Base-by-base conservation (phyloP, 2,888 invertebrate genomes). In the Polyommatus icarus region DNA sequence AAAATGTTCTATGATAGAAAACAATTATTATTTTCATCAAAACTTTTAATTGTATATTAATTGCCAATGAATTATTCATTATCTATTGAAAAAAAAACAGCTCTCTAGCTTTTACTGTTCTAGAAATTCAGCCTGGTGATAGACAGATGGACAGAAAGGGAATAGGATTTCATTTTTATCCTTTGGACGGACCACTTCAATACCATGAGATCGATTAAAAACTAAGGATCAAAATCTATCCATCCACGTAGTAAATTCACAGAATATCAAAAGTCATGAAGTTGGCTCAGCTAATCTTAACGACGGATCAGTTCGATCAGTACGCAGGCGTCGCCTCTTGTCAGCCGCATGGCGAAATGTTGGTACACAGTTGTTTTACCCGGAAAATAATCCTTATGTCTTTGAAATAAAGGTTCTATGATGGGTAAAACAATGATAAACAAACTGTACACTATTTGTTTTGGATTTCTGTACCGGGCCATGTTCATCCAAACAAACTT, bases 231-330 rank as follows among this genome's bases (percentile, higher is more conserved):
- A 67, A 32, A 32, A 18, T 67, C 15, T 75, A 75, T 18, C 15
- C 4, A 50, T 54, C 24, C 12, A 50, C 8, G 61, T 77, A 24
- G 57, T 57, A 32, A 59, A 77, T 36, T 72, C 77, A 59, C 36
- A 32, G 57, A 57, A 72, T 72, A 54, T 77, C 72, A 71, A 77
- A 77, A 77, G 72, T 72, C 77, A 77, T 77, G 40, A 36, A 72
- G 57, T 72, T 72, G 57, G 72, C 57, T 36, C 15, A 57, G 71
- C 57, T 36, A 79, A 82, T 82, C 82, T 81, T 80, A 80, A 81
- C 80, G 80, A 80, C 80, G 77, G 73, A 81, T 82, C 82, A 78
- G 76, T 78, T 80, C 79, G 80, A 78, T 81, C 80, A 81, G 76
- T 78, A 78, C 78, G 77, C 79, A 71, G 78, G 77, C 80, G 80